phyloP scores from a whole-genome alignment of 2,888 invertebrate genomes.

The Galerucella nymphaeae region DNA sequence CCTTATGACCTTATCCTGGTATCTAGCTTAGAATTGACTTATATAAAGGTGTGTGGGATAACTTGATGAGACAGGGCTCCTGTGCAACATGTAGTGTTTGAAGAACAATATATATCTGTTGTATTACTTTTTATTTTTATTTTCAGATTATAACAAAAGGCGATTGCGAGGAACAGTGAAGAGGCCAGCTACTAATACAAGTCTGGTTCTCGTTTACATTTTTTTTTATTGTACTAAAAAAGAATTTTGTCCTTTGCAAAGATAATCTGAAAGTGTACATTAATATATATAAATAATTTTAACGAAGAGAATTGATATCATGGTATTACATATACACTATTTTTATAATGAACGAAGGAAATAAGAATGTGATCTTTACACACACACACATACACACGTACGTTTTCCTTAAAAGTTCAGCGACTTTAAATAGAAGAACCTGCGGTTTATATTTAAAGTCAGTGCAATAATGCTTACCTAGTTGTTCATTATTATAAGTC shows the following conservation, averaged over 20 bases:
- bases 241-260: slow-evolving; percentile 36
- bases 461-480: slow-evolving; percentile 61
- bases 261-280: slow-evolving; percentile 46
- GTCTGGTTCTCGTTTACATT: slow-evolving; percentile 36
- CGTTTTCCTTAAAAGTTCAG: slow-evolving; percentile 46
- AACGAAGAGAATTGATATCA: slow-evolving; percentile 46
- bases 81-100: too few species aligned
- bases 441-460: slow-evolving; percentile 47
- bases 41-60: too few species aligned
- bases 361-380: slow-evolving; percentile 46
- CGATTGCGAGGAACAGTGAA: slow-evolving; percentile 44
- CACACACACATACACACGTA: slow-evolving; percentile 29
- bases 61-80: too few species aligned
- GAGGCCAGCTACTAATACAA: slow-evolving; percentile 24
- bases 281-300: slow-evolving; percentile 46
- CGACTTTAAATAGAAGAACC: slow-evolving; percentile 34
- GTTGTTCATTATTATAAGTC: slow-evolving; percentile 62
- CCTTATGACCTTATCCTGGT: too few species aligned
- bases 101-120: neutral
- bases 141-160: slow-evolving; percentile 45
- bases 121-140: slow-evolving; percentile 15
- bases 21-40: too few species aligned
- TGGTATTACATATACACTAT: slow-evolving; percentile 50
- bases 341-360: slow-evolving; percentile 51
- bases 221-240: slow-evolving; percentile 50